Base-by-base conservation (phyloP, 2,888 invertebrate species). In the Rosalia funebris region DNA sequence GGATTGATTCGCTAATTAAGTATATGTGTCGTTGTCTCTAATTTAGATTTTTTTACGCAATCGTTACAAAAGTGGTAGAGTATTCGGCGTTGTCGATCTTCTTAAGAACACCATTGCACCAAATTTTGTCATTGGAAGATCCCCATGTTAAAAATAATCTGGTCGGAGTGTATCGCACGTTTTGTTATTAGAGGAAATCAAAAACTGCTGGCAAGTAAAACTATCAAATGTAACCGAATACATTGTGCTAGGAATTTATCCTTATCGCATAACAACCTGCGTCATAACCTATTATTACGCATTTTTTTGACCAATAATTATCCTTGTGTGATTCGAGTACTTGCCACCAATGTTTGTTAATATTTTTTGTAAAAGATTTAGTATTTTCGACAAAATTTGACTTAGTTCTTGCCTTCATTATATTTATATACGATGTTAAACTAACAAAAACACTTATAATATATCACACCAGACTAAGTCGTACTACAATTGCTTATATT, bases 21-120 rank as follows among this genome's bases (percentile, higher is more conserved):
- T 78, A 79, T 77, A 79, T 75, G 82, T 82, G 82, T 82, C 82
- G 82, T 82, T 82, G 82, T 82, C 81, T 82, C 79, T 71, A 74
- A 76, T 76, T 77, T 76, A 73, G 73, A 75, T 73, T 68, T 55
- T n/a, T 53, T 68, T 68, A 74, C 72, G 70, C 71, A 75, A 75
- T 71, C 64, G 72, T 69, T 70, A 72, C 65, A 69, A 71, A 73
- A 73, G 66, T 73, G 70, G 71, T 71, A 70, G 70, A 71, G 68
- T 72, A 71, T 76, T 76, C 76, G 76, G 75, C 74, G 74, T 69
- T 71, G 64, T 68, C 67, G 72, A 74, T 74, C 71, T 71, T 68
- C 46, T 57, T 25, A 48, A 55, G 39, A 59, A 57, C 50, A n/a
- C n/a, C 55, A 36, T 59, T 52, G 20, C 45, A 47, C 39, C 15